Evolutionary conservation across 2,113 vertebrate species (phyloP), one percentile per base, ranked within the genome.

Genomic region (Otis tarda): DNA sequence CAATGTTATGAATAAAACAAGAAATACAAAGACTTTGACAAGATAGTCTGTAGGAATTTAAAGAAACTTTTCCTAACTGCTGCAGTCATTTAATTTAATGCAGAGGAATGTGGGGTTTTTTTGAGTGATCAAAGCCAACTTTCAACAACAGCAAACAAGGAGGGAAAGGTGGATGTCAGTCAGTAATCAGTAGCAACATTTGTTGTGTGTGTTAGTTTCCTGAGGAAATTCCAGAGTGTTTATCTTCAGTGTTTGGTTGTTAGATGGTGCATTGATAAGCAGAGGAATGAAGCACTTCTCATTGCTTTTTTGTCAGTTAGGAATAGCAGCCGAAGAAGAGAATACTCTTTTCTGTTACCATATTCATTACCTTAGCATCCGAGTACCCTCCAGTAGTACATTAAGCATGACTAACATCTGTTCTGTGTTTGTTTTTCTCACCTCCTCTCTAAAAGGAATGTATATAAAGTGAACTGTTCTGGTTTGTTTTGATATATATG

Each of bases 361-460:
- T 83, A 93, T 90, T 95, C 93, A 78, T 89, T 83, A 82, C 86
- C 86, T 92, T 65, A 92, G 86, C 56, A 90, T 90, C 56, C 0
- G 9, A 90, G 86, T 71, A 89, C 86, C 92, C 92, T 92, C 83
- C 86, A 95, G 95, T 94, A 93, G 74, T 96, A 87, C 86, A 76
- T 95, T 96, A 92, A 92, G 73, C 92, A 93, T 87, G 92, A 84
- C 89, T 94, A 95, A 96, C 95, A 94, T 96, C 95, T 97, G 95
- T 94, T 95, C 92, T 84, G 78, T 95, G 95, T 96, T 97, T 96
- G 94, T 96, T 95, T 96, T 96, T 97, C 95, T 97, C 94, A 97
- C 95, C 94, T 96, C 33, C 68, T 90, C 80, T 92, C 93, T 90
- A 96, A 95, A 92, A 92, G 93, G 90, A 94, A 68, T 75, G 90